A percentile compares a stretch with the other conserved stretches of the same genome.
phyloP scores from a whole-genome alignment of 1,140 invertebrate species.

The Apis mellifera region Amel_HAv3.1 CM009935.2:7231001-7231500 shows the following conservation, averaged over 20 bases:
- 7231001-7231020: constrained; percentile 59
- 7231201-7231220: constrained; percentile 46
- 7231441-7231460: no score
- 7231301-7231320: not conserved
- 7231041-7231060: constrained; percentile 58
- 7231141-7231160: constrained; percentile 71
- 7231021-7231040: constrained; percentile 71
- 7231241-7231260: constrained; percentile 71
- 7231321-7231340: not conserved
- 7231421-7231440: no score
- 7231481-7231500: no score
- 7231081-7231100: not conserved
- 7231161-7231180: constrained; percentile 78
- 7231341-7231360: not conserved
- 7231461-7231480: no score
- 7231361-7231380: not conserved
- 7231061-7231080: no score
- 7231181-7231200: constrained; percentile 74
- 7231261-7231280: constrained; percentile 51
- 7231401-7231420: not conserved
- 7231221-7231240: constrained; percentile 57
- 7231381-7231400: not conserved
- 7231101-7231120: not conserved
- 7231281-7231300: constrained; percentile 39
- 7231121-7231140: not conserved